phyloP scores from a whole-genome alignment of 2,797 vertebrate species.

The Borostomias antarcticus region DNA sequence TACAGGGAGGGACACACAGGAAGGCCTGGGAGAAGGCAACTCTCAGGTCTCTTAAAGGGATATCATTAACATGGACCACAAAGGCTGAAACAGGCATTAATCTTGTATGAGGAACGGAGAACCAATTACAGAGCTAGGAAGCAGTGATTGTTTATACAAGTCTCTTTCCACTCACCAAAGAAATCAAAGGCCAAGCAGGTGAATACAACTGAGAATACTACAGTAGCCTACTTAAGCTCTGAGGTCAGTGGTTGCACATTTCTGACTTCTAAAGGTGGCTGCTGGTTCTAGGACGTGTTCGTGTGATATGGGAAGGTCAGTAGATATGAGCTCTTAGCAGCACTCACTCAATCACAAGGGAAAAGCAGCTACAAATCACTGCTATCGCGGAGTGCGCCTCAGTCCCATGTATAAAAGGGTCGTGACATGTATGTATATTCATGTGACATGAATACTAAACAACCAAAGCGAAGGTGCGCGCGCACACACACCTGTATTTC shows the following conservation, averaged over 20 bases:
- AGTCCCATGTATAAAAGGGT: no score
- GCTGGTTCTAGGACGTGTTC: no score
- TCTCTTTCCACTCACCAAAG: neutral
- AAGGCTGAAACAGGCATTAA: slow-evolving; percentile 55
- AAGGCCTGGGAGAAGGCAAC: slow-evolving; percentile 44
- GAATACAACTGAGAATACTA: slow-evolving; percentile 17
- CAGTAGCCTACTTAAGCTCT: no score
- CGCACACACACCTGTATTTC: no score
- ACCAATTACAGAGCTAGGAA: slow-evolving; percentile 55
- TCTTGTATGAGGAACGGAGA: slow-evolving; percentile 56
- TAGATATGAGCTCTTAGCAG: slow-evolving; percentile 28
- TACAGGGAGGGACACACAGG: slow-evolving; percentile 13
- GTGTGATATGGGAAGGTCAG: slow-evolving; percentile 13
- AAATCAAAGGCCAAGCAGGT: slow-evolving; percentile 10
- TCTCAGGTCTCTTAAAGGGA: slow-evolving; percentile 52
- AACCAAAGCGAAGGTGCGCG: no score
- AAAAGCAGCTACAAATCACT: slow-evolving; percentile 54
- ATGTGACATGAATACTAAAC: slow-evolving; percentile 57
- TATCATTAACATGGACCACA: slow-evolving; percentile 68
- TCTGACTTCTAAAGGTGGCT: no score
- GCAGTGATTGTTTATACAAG: slow-evolving; percentile 38
- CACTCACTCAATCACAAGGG: slow-evolving; percentile 22
- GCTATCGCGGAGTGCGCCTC: slow-evolving; percentile 22
- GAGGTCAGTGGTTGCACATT: no score
- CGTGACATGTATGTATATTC: slow-evolving; percentile 32